Base-by-base conservation (phyloP, 2,888 invertebrate genomes). In the Ophion ellenae region DNA sequence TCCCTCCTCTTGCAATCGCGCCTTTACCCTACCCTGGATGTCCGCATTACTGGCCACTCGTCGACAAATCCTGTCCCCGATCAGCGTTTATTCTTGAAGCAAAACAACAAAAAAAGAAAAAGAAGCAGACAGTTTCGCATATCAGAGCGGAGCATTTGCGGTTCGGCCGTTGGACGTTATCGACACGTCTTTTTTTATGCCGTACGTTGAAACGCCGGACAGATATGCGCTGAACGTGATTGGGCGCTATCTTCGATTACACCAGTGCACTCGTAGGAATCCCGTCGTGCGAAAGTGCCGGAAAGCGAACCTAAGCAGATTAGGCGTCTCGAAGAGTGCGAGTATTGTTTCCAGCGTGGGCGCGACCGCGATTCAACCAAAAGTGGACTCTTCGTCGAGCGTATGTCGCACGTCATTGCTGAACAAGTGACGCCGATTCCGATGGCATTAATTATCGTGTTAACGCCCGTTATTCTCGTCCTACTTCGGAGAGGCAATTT, bases 381-480 rank as follows among this genome's bases (percentile, higher is more conserved):
- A 40, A 67, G 69, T 57, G 45, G 76, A 73, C 79, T 67, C 79
- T 71, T 59, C 64, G 59, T 70, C 17, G 11, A 17, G 61, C 61
- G 40, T 40, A 57, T 32, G 57, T 20, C 66, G 64, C 64, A 66
- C 47, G 66, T 71, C 47, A 78, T 53, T 74, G 10, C 63, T 45
- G 28, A 14, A 71, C 78, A 36, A 32, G 36, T 53, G 80, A 75
- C 79, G 69, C 80, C 80, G 85, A 80, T 80, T 80, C 76, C 78
- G 83, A 85, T 85, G 76, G 73, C 73, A 77, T 85, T 77, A 76
- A 81, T 77, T 83, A 83, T 85, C 75, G 74, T 80, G 75, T 77
- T 61, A 80, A 86, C 73, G 80, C 40, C 64, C 69, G 57, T 74
- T 70, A 80, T 70, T 80, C 77, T 80, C 69, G 69, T 74, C 71